Evolutionary conservation across 2,113 vertebrate genomes (phyloP).

Genomic region (Panthera tigris): DNA sequence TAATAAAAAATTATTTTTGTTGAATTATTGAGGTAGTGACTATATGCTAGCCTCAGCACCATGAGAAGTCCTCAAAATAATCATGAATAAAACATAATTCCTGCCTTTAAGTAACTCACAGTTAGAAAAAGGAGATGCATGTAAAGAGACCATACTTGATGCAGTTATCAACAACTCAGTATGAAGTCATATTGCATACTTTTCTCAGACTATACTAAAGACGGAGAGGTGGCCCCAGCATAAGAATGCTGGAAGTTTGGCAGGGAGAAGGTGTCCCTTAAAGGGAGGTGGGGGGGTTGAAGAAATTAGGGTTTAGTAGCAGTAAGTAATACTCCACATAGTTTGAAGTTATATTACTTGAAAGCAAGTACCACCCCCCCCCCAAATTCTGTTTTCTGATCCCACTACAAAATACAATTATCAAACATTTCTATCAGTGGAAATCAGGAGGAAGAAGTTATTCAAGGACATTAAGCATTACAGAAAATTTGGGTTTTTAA

Average conservation of each 20-base stretch:
- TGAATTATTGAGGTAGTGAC: constrained; percentile 2
- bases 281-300: neutral
- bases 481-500: neutral
- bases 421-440: neutral
- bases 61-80: constrained; percentile 49
- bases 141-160: constrained; percentile 53
- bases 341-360: constrained; percentile 2
- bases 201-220: constrained; percentile 58
- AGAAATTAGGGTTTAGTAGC: neutral
- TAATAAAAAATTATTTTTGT: constrained; percentile 6
- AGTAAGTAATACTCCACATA: constrained; percentile 7
- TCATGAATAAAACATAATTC: constrained; percentile 70
- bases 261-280: neutral
- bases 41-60: neutral
- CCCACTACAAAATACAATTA: neutral
- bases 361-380: neutral
- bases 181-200: constrained; percentile 65
- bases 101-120: constrained; percentile 64
- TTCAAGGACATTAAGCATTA: neutral
- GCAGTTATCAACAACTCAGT: constrained; percentile 68
- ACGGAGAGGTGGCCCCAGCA: neutral
- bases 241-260: neutral
- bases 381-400: neutral
- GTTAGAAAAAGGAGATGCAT: constrained; percentile 42
- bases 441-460: constrained; percentile 25